Evolutionary conservation across 2,113 vertebrate species (phyloP).

Genomic region (Oreochromis spilurus): DNA sequence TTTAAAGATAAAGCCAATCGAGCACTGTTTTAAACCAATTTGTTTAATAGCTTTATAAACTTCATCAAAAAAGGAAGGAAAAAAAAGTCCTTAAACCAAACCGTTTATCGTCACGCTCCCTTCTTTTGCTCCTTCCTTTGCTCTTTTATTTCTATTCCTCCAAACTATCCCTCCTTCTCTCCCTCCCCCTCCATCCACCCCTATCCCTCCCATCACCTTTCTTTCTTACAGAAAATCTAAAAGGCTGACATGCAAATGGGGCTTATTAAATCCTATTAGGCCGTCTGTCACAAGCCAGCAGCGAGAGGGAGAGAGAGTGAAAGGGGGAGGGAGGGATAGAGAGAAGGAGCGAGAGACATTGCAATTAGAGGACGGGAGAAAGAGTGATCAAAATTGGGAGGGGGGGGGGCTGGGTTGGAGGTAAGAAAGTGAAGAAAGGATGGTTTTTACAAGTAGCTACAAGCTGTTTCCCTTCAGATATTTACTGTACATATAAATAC

Average conservation of each 20-base stretch:
- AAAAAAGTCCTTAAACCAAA: constrained; percentile 5
- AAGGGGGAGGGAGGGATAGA: not conserved
- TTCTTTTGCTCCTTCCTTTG: not conserved
- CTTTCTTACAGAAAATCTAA: constrained; percentile 64
- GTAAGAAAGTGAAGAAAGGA: not conserved
- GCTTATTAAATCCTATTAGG: constrained; percentile 74
- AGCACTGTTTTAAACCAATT: not conserved
- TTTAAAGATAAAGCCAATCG: not conserved
- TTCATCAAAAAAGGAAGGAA: not conserved
- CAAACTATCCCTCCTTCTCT: not conserved
- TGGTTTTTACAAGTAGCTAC: not conserved
- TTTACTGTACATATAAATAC: not conserved
- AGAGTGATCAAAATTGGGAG: not conserved
- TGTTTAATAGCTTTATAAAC: not conserved
- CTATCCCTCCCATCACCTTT: constrained; percentile 47
- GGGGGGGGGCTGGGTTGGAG: not conserved
- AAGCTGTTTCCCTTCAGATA: not conserved
- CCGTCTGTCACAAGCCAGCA: constrained; percentile 62
- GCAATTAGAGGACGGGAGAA: constrained; percentile 9
- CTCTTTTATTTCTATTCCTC: constrained; percentile 2
- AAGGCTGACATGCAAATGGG: constrained; percentile 73
- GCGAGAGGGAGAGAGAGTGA: not conserved
- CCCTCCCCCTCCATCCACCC: not conserved
- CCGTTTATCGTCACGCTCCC: not conserved
- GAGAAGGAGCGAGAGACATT: not conserved